phyloP scores from a whole-genome alignment of 2,113 vertebrate genomes.

The Marcusenius ussheri region DNA sequence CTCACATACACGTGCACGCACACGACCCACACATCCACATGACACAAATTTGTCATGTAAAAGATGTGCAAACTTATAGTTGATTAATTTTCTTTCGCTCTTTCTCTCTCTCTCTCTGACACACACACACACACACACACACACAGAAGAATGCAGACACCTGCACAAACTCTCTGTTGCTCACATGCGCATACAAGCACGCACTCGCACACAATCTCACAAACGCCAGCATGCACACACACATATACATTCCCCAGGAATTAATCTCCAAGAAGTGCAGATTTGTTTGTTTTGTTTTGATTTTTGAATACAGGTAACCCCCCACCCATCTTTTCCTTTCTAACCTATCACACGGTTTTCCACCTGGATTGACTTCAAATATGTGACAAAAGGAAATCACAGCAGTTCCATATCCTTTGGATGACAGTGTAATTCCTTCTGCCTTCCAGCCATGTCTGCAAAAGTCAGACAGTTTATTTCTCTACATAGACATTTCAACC shows the following conservation, averaged over 20 bases:
- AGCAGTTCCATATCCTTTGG: conserved; percentile 78
- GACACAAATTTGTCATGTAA: neutral
- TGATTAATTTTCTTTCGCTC: too few relatives aligned
- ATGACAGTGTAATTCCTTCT: conserved; percentile 91
- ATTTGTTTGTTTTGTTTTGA: conserved; percentile 18
- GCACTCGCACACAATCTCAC: conserved; percentile 5
- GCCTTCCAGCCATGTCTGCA: conserved; percentile 87
- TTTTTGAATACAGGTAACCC: conserved; percentile 37
- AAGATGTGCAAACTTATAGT: neutral
- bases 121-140: neutral
- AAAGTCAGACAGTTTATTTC: conserved; percentile 89
- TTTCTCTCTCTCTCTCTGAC: neutral
- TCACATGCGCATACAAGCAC: neutral
- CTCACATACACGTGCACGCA: neutral
- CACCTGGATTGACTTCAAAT: conserved; percentile 85
- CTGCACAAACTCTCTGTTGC: conserved; percentile 2
- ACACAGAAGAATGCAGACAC: neutral
- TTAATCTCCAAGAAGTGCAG: conserved; percentile 4
- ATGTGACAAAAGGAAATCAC: conserved; percentile 83
- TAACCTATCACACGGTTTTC: conserved; percentile 55
- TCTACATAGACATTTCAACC: conserved; percentile 64
- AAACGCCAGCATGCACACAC: conserved; percentile 14
- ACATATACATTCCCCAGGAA: conserved; percentile 26
- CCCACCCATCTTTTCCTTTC: conserved; percentile 38
- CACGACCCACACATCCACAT: neutral